Evolutionary conservation across 2,888 invertebrate species (phyloP), one percentile per base, ranked within the genome.

Genomic region (Ligdia adustata): DNA sequence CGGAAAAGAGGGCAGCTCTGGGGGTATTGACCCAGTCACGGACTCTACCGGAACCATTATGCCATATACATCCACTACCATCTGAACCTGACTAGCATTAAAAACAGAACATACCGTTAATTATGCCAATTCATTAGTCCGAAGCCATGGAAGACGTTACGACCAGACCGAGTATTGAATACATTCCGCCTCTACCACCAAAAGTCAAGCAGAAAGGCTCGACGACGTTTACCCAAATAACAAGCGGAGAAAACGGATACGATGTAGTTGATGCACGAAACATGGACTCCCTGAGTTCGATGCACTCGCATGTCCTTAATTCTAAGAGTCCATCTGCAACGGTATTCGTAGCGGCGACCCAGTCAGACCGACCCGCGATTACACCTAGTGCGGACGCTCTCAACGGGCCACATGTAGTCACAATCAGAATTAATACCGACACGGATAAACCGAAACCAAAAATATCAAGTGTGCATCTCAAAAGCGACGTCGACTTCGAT

Each of bases 381-480:
- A 82, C 87, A 75, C 78, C 79, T 72, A 71, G 76, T 72, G 63
- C 83, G 79, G 88, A 87, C 85, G 82, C 81, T 62, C 70, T 75
- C 64, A 83, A 80, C 79, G 89, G 84, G 54, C 90, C 88, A 63
- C 93, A 94, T 84, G 93, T 94, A 66, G 94, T 94, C 56, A 94
- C 94, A 62, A 94, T 94, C 71, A 91, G 92, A 74, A 94, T 94
- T 76, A 93, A 93, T 77, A 93, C 93, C 9, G 91, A 92, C 57
- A 78, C 89, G 22, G 90, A 91, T 34, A 91, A 88, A 66, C 88
- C 87, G 0, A 88, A 85, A 65, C 89, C 86, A 12, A 87, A 85
- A 71, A 89, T 88, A 60, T 89, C 90, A 4, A 90, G 90, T 57
- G 90, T 90, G 1, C 90, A 90, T 53, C 81, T 88, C 44, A 86